Conservation (phyloP, 2,888 invertebrate species). For the Eucera pruinosa region DNA sequence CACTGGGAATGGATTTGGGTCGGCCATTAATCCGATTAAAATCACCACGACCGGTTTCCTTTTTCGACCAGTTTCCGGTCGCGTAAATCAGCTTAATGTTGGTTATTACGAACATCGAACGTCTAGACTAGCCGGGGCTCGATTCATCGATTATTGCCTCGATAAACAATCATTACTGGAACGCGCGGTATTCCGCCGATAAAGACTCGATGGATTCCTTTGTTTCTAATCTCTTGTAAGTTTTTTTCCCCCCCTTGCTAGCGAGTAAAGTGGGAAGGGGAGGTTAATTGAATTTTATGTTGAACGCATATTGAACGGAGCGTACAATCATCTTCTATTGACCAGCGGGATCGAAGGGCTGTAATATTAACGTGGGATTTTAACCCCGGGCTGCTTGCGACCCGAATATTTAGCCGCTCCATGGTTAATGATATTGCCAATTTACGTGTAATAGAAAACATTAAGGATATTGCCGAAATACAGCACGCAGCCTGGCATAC, state of each 20-base stretch:
- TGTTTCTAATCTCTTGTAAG: slow-evolving; percentile 6
- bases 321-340: slow-evolving; percentile 6
- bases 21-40: slow-evolving; percentile 66
- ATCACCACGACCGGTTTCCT: slow-evolving; percentile 41
- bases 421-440: background rate
- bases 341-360: background rate
- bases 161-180: slow-evolving; percentile 11
- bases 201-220: slow-evolving; percentile 3
- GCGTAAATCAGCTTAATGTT: slow-evolving; percentile 55
- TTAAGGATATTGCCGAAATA: no score
- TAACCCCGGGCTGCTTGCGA: background rate
- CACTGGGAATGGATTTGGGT: slow-evolving; percentile 53
- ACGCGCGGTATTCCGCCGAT: background rate
- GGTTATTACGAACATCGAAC: slow-evolving; percentile 25
- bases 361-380: background rate
- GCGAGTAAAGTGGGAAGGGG: no score
- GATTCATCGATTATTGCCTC: slow-evolving; percentile 22
- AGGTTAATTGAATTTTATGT: slow-evolving; percentile 28
- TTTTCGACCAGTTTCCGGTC: slow-evolving; percentile 42
- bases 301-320: slow-evolving; percentile 4
- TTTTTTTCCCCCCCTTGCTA: no score
- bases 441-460: no score
- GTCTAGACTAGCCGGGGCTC: slow-evolving; percentile 19
- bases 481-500: no score
- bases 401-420: background rate